These are phyloP conservation scores for Hyposoter dolosus DNA, from an alignment of 2,888 invertebrate species.

Conservation along the genomic window DNA sequence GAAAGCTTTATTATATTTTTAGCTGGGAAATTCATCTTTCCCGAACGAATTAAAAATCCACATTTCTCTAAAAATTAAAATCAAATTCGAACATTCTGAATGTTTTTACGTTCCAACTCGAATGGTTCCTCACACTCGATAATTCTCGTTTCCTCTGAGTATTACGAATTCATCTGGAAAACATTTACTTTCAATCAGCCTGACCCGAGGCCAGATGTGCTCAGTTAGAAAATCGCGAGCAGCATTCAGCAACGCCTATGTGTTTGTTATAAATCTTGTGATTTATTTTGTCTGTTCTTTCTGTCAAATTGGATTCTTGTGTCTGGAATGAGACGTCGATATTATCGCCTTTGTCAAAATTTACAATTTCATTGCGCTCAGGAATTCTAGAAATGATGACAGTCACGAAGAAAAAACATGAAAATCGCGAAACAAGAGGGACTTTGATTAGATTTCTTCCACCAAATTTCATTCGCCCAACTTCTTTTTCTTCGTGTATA, in stretches of 20 bases:
- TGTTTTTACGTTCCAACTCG: not conserved
- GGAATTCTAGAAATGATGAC: no score
- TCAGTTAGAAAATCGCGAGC: conserved; percentile 57
- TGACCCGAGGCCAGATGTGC: conserved; percentile 57
- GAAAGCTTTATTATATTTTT: not conserved
- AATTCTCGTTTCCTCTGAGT: conserved; percentile 52
- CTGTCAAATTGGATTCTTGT: not conserved
- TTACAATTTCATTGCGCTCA: no score
- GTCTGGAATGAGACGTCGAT: not conserved
- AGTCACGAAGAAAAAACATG: no score
- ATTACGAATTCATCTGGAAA: conserved; percentile 44
- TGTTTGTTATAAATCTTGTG: conserved; percentile 15
- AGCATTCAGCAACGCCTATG: conserved; percentile 10
- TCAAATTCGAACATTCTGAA: not conserved
- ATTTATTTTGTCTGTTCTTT: conserved; percentile 28
- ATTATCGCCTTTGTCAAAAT: not conserved
- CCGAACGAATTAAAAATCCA: not conserved
- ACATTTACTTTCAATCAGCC: conserved; percentile 53
- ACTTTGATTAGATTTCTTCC: no score
- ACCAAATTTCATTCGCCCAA: not conserved
- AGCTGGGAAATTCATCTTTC: not conserved
- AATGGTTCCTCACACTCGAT: conserved; percentile 40
- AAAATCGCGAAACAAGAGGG: no score
- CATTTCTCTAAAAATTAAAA: not conserved
- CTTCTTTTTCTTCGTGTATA: not conserved